These are phyloP conservation scores for Eremophila alpestris DNA, from an alignment of 2,797 vertebrate species.

Conservation along the genomic window DNA sequence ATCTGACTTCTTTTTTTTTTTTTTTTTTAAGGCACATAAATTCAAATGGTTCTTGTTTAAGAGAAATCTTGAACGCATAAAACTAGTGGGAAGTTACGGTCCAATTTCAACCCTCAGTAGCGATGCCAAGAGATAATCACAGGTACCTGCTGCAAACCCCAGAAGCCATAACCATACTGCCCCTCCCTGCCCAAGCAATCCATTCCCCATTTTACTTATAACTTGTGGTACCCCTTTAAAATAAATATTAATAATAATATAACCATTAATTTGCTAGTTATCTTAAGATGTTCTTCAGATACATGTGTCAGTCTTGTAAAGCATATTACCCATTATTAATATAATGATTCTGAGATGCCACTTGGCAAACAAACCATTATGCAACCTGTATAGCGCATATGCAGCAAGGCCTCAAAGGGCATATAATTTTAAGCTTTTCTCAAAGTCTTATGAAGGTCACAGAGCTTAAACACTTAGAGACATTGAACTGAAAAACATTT, in stretches of 20 bases:
- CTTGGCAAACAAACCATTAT: not conserved
- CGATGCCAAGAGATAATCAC: not conserved
- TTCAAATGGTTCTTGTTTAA: not conserved
- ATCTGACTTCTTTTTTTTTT: not conserved
- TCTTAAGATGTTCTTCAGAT: not conserved
- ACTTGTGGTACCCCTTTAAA: fast-evolving
- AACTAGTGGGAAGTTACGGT: not conserved
- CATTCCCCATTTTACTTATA: not conserved
- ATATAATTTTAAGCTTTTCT: not conserved
- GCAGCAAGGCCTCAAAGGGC: not conserved
- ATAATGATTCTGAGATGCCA: not conserved
- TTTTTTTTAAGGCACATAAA: not conserved
- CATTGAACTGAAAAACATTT: not conserved
- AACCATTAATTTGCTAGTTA: not conserved
- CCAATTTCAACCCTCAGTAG: not conserved
- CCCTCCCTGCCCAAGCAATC: fast-evolving
- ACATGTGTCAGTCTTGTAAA: not conserved
- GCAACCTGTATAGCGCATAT: not conserved
- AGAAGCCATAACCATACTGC: not conserved
- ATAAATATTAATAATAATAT: not conserved
- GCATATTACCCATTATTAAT: not conserved
- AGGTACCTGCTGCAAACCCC: fast-evolving
- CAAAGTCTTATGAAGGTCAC: not conserved
- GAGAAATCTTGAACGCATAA: not conserved
- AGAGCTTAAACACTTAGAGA: not conserved